These are phyloP conservation scores for Willowsia nigromaculata DNA, from an alignment of 2,888 invertebrate genomes.

Conservation along the genomic window DNA sequence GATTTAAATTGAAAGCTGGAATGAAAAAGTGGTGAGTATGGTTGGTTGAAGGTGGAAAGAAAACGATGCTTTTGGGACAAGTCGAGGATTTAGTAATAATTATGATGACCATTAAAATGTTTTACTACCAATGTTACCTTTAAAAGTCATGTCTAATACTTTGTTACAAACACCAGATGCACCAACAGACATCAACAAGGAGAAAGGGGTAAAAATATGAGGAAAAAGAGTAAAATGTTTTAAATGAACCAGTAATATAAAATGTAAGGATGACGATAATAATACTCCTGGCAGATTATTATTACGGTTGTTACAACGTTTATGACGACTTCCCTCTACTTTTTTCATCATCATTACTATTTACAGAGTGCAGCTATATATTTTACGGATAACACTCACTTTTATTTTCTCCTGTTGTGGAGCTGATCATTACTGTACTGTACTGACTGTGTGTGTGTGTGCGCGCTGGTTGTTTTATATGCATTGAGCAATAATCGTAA, in stretches of 20 bases:
- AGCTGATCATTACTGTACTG: slow-evolving; percentile 33
- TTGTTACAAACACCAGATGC: slow-evolving; percentile 35
- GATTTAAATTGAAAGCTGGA: slow-evolving; percentile 40
- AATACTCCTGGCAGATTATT: slow-evolving; percentile 21
- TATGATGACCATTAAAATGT: slow-evolving; percentile 60
- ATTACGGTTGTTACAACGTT: slow-evolving; percentile 45
- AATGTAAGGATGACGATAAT: not conserved
- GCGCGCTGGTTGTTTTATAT: not conserved
- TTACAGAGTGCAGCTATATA: slow-evolving; percentile 6
- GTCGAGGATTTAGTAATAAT: slow-evolving; percentile 52
- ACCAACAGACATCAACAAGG: not conserved
- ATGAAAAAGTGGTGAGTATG: not conserved
- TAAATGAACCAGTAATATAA: not conserved
- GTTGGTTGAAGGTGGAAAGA: not conserved
- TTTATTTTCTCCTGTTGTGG: not conserved
- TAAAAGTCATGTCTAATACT: slow-evolving; percentile 40
- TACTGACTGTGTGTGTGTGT: not conserved
- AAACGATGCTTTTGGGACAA: slow-evolving; percentile 44
- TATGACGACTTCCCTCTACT: slow-evolving; percentile 37
- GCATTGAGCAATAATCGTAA: slow-evolving; percentile 46
- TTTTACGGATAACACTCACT: not conserved
- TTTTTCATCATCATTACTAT: slow-evolving; percentile 25
- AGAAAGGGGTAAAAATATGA: not conserved
- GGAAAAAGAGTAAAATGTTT: not conserved
- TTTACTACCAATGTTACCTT: slow-evolving; percentile 49